These are phyloP conservation scores for Metopia argyrocephala DNA, from an alignment of 2,888 invertebrate species.

Conservation along the genomic window DNA sequence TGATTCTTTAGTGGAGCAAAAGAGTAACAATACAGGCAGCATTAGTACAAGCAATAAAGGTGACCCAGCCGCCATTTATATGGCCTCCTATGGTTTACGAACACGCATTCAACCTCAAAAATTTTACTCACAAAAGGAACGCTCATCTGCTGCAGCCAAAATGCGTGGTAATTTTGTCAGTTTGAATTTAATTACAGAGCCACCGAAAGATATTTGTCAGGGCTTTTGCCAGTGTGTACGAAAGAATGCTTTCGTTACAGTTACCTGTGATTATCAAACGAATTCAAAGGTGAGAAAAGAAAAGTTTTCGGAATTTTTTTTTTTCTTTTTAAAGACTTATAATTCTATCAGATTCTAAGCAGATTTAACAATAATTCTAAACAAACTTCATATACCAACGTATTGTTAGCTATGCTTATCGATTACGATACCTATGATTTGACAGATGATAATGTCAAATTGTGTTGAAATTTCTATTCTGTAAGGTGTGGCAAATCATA, in stretches of 20 bases:
- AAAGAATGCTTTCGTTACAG: conserved; percentile 64
- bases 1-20: conserved; percentile 17
- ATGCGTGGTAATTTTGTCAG: conserved; percentile 51
- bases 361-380: too few relatives aligned
- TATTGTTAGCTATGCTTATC: too few relatives aligned
- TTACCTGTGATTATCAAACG: conserved; percentile 65
- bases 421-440: too few relatives aligned
- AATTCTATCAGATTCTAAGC: too few relatives aligned
- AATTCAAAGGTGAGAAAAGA: conserved; percentile 64
- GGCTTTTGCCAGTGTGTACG: conserved; percentile 64
- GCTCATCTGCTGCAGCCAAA: neutral
- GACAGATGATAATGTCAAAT: too few relatives aligned
- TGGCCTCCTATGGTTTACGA: conserved; percentile 62
- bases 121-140: conserved; percentile 58
- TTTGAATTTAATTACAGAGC: conserved; percentile 61
- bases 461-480: too few relatives aligned
- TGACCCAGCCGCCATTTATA: conserved; percentile 34
- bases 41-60: neutral
- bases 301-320: too few relatives aligned
- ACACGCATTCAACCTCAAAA: conserved; percentile 63
- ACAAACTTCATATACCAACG: too few relatives aligned
- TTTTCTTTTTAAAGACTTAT: neutral
- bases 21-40: conserved; percentile 23
- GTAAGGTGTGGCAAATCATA: too few relatives aligned
- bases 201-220: conserved; percentile 65